Percentiles rank a stretch among this genome's conserved stretches.
Conservation (phyloP, 2,797 vertebrate genomes). For the Ctenopoma kingsleyae region DNA sequence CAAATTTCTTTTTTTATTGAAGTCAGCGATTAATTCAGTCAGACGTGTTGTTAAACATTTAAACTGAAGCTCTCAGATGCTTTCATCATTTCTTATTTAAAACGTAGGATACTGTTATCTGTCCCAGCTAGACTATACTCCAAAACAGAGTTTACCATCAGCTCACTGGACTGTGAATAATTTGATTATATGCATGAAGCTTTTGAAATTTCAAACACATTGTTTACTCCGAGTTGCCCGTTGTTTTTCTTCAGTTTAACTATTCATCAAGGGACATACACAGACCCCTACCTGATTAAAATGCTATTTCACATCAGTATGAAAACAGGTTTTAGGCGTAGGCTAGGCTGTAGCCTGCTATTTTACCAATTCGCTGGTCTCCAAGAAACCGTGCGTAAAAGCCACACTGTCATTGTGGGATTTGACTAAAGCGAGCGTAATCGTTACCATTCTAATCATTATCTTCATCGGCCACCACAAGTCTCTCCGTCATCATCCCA, state of each 20-base stretch:
- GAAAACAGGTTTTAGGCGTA: background rate
- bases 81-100: constrained; percentile 43
- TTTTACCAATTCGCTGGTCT: constrained; percentile 10
- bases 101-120: constrained; percentile 14
- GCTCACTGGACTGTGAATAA: constrained; percentile 33
- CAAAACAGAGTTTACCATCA: background rate
- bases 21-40: background rate
- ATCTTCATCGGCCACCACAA: constrained; percentile 22
- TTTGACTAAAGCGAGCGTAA: constrained; percentile 19
- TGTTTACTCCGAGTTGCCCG: constrained; percentile 31
- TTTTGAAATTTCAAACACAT: constrained; percentile 33
- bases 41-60: constrained; percentile 11
- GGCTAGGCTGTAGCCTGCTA: background rate
- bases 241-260: constrained; percentile 42
- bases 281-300: constrained; percentile 20
- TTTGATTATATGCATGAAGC: constrained; percentile 38
- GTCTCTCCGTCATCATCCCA: constrained; percentile 20
- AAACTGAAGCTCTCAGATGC: constrained; percentile 21
- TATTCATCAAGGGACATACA: constrained; percentile 48
- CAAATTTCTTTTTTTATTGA: background rate
- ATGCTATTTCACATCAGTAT: constrained; percentile 12
- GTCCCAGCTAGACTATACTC: constrained; percentile 25
- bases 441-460: constrained; percentile 22
- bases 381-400: constrained; percentile 66
- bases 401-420: constrained; percentile 1